Conservation (phyloP, 2,113 vertebrate species). For the Carollia perspicillata region DNA sequence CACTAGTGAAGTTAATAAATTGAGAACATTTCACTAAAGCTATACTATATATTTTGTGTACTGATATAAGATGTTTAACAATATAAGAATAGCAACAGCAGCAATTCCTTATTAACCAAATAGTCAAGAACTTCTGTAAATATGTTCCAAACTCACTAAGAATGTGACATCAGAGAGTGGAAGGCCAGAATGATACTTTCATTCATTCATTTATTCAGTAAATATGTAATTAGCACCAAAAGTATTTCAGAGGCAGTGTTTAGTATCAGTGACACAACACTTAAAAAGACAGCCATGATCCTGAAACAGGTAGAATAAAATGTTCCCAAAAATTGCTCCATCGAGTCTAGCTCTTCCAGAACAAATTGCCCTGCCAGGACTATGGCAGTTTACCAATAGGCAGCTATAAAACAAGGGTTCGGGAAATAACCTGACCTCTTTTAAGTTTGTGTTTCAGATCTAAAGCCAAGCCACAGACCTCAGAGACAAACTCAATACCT, state of each 20-base stretch:
- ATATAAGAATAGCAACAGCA: not conserved
- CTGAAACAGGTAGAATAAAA: no score
- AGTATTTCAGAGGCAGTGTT: not conserved
- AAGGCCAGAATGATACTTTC: not conserved
- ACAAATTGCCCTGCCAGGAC: no score
- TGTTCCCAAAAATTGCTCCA: no score
- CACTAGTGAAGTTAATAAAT: not conserved
- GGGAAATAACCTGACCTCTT: no score
- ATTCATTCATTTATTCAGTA: not conserved
- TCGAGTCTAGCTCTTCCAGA: no score
- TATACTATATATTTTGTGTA: not conserved
- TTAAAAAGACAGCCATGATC: not conserved
- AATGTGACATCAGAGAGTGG: not conserved
- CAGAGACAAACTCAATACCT: no score
- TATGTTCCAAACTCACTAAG: not conserved
- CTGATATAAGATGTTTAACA: not conserved
- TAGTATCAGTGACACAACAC: not conserved
- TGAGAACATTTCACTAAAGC: conserved; percentile 25
- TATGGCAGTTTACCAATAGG: no score
- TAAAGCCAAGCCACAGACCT: no score
- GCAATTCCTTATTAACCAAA: conserved; percentile 2
- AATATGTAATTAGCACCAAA: not conserved
- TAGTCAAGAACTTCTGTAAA: not conserved
- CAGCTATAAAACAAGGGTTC: no score
- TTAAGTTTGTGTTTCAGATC: no score